Percentiles rank a stretch among this genome's conserved stretches.
Conservation (phyloP, 2,113 vertebrate genomes). For the Anoura caudifer region DNA sequence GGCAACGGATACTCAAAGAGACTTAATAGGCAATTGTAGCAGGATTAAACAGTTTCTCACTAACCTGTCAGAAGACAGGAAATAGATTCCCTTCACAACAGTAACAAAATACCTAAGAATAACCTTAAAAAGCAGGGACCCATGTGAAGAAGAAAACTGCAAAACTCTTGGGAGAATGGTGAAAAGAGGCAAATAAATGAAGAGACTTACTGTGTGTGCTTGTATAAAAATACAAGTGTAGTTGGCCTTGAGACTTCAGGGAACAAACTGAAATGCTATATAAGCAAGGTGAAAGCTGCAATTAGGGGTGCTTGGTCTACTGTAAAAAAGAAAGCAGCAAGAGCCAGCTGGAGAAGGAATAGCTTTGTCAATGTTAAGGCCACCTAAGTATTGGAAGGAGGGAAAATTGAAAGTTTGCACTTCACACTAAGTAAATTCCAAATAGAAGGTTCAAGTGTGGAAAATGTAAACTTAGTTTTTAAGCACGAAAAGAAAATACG, state of each 20-base stretch:
- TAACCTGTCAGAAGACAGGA: neutral
- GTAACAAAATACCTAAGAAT: neutral
- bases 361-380: neutral
- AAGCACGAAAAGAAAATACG: neutral
- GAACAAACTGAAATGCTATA: neutral
- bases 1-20: neutral
- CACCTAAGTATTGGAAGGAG: neutral
- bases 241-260: neutral
- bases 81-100: neutral
- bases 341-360: neutral
- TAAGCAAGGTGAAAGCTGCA: neutral
- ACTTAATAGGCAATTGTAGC: neutral
- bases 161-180: neutral
- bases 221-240: neutral
- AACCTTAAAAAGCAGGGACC: neutral
- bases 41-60: slow-evolving; percentile 1
- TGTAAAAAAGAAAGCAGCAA: neutral
- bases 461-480: neutral
- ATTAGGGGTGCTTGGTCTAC: neutral
- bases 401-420: neutral
- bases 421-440: neutral
- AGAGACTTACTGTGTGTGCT: neutral
- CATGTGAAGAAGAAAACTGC: neutral
- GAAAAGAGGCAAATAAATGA: neutral
- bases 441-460: neutral